Conservation (phyloP, 2,888 invertebrate species). For the Lagria hirta region DNA sequence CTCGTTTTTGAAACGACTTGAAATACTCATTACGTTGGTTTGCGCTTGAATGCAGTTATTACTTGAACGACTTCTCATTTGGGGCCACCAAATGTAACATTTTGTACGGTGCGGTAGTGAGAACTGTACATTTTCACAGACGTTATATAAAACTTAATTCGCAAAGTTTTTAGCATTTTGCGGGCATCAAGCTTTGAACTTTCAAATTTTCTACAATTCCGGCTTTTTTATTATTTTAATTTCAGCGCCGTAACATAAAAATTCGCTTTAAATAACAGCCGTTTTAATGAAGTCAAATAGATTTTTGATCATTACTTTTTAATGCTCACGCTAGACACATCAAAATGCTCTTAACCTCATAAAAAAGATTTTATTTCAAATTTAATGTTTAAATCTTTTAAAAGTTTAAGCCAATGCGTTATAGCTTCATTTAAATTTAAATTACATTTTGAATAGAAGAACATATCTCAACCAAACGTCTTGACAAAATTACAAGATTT, state of each 20-base stretch:
- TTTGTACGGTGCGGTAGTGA: constrained; percentile 13
- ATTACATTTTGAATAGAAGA: constrained; percentile 8
- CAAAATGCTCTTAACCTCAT: too few relatives aligned
- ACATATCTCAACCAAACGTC: constrained; percentile 13
- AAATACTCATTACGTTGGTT: constrained; percentile 21
- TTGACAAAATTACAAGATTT: constrained; percentile 18
- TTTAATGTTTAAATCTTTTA: too few relatives aligned
- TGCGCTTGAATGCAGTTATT: constrained; percentile 24
- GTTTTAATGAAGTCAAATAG: too few relatives aligned
- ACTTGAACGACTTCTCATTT: constrained; percentile 21
- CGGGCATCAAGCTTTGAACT: too few relatives aligned
- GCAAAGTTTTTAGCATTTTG: constrained; percentile 17
- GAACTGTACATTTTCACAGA: constrained; percentile 12
- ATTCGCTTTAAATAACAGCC: too few relatives aligned
- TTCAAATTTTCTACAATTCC: too few relatives aligned
- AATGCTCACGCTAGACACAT: too few relatives aligned
- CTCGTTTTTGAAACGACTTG: constrained; percentile 6
- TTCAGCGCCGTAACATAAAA: too few relatives aligned
- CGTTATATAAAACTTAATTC: constrained; percentile 18
- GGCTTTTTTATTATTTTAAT: too few relatives aligned
- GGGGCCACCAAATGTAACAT: constrained; percentile 18
- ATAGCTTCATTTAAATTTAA: constrained; percentile 18
- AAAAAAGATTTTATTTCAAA: too few relatives aligned
- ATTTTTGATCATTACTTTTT: too few relatives aligned
- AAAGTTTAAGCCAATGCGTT: too few relatives aligned